Conservation (phyloP, 2,888 invertebrate species). For the Rotaria sp. region DNA sequence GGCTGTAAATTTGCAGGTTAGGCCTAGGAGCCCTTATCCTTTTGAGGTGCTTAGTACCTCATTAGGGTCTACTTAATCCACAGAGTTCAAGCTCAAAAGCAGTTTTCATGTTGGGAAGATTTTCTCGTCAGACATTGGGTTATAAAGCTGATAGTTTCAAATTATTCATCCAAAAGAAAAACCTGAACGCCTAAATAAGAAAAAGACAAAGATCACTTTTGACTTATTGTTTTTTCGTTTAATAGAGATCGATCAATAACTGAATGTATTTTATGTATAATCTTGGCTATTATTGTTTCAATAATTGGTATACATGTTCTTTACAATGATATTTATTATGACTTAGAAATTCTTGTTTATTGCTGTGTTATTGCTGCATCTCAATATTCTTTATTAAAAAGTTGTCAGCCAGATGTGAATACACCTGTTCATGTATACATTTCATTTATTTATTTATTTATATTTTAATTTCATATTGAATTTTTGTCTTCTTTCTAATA, state of each 20-base stretch:
- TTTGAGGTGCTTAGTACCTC: too few species aligned
- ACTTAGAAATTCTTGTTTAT: slow-evolving; percentile 83
- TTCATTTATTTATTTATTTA: neutral
- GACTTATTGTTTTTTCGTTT: neutral
- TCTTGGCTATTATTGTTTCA: slow-evolving; percentile 76
- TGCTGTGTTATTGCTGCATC: slow-evolving; percentile 95
- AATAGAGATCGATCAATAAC: slow-evolving; percentile 60
- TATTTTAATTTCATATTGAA: neutral
- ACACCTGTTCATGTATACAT: slow-evolving; percentile 77
- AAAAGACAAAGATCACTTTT: too few species aligned
- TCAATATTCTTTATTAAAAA: slow-evolving; percentile 85
- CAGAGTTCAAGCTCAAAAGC: neutral
- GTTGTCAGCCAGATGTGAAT: slow-evolving; percentile 95
- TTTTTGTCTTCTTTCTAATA: neutral
- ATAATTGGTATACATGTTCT: slow-evolving; percentile 75
- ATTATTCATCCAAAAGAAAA: too few species aligned
- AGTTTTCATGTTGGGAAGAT: too few species aligned
- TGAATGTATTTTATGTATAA: slow-evolving; percentile 41
- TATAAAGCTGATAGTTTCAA: too few species aligned
- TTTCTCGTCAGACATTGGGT: too few species aligned
- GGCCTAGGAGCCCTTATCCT: too few species aligned
- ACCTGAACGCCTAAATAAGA: too few species aligned
- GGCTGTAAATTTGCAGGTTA: too few species aligned
- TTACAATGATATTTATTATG: slow-evolving; percentile 76
- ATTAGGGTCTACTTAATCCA: neutral